These are phyloP conservation scores for Podargus strigoides DNA, from an alignment of 2,797 vertebrate species.

Conservation along the genomic window DNA sequence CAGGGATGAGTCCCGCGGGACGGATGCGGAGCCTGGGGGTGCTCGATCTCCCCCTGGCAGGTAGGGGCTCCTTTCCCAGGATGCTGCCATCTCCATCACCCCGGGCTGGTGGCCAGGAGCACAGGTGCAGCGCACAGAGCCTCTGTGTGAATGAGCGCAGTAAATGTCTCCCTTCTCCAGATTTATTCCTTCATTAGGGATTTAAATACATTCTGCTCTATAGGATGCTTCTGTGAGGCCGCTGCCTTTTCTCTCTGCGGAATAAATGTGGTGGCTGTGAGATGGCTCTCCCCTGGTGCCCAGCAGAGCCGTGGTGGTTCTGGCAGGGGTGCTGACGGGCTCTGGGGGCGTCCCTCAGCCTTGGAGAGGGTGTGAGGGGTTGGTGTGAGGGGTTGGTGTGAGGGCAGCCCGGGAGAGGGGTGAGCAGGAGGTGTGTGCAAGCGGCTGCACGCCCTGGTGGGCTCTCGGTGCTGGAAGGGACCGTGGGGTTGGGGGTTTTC, in stretches of 20 bases:
- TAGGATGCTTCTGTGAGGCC: constrained; percentile 22
- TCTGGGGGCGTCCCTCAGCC: fast-evolving
- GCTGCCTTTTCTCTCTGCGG: background rate
- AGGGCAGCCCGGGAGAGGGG: too few species aligned
- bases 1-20: background rate
- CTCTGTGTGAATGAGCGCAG: constrained; percentile 42
- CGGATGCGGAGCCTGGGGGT: background rate
- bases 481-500: fast-evolving
- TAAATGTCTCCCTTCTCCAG: constrained; percentile 50
- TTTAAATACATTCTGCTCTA: constrained; percentile 54
- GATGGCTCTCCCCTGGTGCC: fast-evolving
- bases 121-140: constrained; percentile 34
- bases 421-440: fast-evolving
- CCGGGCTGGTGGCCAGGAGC: background rate
- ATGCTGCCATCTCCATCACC: background rate
- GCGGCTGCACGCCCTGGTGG: too few species aligned
- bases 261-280: background rate
- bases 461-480: background rate
- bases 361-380: background rate
- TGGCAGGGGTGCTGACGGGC: background rate
- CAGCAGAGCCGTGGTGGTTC: background rate
- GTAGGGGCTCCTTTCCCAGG: background rate
- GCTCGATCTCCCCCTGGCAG: constrained; percentile 24
- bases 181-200: constrained; percentile 69
- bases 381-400: fast-evolving